Evolutionary conservation across 2,113 vertebrate genomes (phyloP), one percentile per base, ranked within the genome.

Genomic region (Nibea albiflora): DNA sequence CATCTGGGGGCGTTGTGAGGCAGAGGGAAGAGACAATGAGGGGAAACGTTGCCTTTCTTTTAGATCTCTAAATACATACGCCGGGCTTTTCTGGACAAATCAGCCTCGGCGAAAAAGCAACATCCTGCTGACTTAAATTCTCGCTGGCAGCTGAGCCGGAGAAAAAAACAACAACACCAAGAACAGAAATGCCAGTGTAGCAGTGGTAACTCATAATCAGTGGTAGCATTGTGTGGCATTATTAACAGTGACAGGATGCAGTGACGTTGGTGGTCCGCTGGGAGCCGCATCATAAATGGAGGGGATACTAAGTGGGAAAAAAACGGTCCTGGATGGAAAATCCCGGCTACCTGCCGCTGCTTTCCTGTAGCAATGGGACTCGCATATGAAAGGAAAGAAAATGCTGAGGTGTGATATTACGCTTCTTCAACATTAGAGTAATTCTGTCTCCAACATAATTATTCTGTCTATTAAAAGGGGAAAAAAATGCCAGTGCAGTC

Each of bases 191-290:
- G 57, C 46, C 60, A 69, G 53, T 82, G 80, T 85, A 83, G 76
- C 82, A 77, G 84, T 54, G 81, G 64, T 86, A 87, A 78, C 85
- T 80, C 79, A 68, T 88, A 85, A 88, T 85, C 88, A 88, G 78
- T 64, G 76, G 76, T 28, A 77, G 70, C 79, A 61, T 26, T 71
- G 84, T 83, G 78, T 73, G 80, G 80, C 53, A 49, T 89, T 88
- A 92, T 90, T 78, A 90, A 85, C 80, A 83, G 74, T 88, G 90
- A 92, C 90, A 90, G 87, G 79, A 78, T 84, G 85, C 81, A 79
- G 82, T 89, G 90, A 89, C 44, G 62, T 60, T 61, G 61, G 73
- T 70, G 85, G 50, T 85, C 89, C 85, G 70, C 76, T 60, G 87
- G 84, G 86, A 92, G 86, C 61, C 2, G 53, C 76, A 73, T 89